Conservation (phyloP, 2,888 invertebrate species). For the Patella depressa region DNA sequence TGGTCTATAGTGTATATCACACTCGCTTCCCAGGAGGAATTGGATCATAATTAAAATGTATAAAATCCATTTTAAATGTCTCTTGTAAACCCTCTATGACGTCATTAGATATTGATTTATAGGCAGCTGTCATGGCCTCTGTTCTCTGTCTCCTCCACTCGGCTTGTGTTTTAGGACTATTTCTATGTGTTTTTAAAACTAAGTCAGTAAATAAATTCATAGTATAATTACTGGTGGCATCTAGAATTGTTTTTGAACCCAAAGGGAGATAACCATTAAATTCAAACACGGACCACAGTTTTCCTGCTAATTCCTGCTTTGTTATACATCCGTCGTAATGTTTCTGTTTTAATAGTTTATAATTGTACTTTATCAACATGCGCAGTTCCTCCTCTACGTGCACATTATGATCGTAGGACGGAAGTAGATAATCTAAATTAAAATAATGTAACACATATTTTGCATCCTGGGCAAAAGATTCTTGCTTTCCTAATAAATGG, state of each 20-base stretch:
- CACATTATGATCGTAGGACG: slow-evolving; percentile 8
- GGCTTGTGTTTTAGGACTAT: not conserved
- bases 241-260: not conserved
- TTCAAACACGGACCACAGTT: slow-evolving; percentile 44
- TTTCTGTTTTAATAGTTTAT: slow-evolving; percentile 25
- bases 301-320: slow-evolving; percentile 25
- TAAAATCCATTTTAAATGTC: not conserved
- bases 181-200: not conserved
- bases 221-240: not conserved
- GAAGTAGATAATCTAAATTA: slow-evolving; percentile 26
- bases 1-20: too few relatives aligned
- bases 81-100: not conserved
- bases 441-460: slow-evolving; percentile 34
- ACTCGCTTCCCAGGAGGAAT: not conserved
- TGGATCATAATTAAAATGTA: not conserved
- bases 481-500: slow-evolving; percentile 41
- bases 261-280: slow-evolving; percentile 48
- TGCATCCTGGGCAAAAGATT: slow-evolving; percentile 43
- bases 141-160: not conserved
- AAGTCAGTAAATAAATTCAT: not conserved
- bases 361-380: slow-evolving; percentile 38
- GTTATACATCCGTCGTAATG: slow-evolving; percentile 28
- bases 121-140: not conserved
- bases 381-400: slow-evolving; percentile 35
- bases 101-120: not conserved